Conservation (phyloP, 2,113 vertebrate species). For the Xyrauchen texanus region DNA sequence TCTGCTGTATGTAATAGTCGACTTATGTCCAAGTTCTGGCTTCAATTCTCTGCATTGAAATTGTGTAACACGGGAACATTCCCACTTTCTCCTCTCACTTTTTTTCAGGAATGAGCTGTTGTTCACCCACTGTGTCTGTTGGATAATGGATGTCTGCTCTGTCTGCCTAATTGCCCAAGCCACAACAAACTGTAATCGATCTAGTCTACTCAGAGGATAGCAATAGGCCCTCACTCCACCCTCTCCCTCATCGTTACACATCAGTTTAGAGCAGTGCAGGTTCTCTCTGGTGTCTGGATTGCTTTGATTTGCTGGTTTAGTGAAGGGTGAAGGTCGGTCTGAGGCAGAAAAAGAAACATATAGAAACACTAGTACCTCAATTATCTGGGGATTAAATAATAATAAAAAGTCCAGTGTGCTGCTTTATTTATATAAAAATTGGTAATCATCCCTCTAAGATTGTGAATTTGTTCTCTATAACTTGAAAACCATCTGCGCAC, state of each 20-base stretch:
- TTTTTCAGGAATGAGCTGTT: conserved; percentile 81
- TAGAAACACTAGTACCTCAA: conserved; percentile 75
- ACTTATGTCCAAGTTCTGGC: not conserved
- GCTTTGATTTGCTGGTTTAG: conserved; percentile 58
- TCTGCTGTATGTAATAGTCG: not conserved
- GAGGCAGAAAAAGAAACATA: conserved; percentile 61
- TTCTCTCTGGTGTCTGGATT: conserved; percentile 63
- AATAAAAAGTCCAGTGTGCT: conserved; percentile 57
- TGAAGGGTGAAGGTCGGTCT: conserved; percentile 69
- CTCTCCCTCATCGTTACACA: conserved; percentile 61
- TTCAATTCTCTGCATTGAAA: not conserved
- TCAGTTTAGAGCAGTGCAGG: conserved; percentile 61
- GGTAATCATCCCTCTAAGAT: conserved; percentile 71
- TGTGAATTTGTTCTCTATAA: conserved; percentile 62
- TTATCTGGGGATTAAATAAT: conserved; percentile 45
- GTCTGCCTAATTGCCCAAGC: conserved; percentile 63
- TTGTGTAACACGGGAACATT: conserved; percentile 36
- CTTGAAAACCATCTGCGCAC: conserved; percentile 61
- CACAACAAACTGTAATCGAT: conserved; percentile 69
- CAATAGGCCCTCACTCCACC: conserved; percentile 69
- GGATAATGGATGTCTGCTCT: conserved; percentile 79
- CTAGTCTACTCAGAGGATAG: conserved; percentile 77
- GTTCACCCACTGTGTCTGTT: conserved; percentile 66
- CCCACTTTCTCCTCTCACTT: conserved; percentile 23
- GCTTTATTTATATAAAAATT: conserved; percentile 56